Base-by-base conservation (phyloP, 2,888 invertebrate species). In the Caprella mutica region DNA sequence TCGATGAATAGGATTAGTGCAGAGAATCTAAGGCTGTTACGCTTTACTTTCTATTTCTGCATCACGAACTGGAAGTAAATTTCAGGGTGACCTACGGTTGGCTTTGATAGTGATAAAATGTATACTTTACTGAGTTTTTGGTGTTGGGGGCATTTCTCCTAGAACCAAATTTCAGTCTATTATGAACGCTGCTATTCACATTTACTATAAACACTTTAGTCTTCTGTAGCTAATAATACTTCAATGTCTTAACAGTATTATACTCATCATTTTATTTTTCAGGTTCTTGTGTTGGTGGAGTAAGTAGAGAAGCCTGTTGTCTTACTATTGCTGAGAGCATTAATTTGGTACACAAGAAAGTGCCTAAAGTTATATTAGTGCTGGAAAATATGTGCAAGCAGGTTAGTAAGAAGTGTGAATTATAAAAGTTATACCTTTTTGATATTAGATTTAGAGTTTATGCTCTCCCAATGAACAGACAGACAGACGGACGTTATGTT, bases 301-400 rank as follows among this genome's bases (percentile, higher is more conserved):
- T 58, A 14, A 55, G 40, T 24, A 68, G 71, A 68, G 69, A 69
- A n/a, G 67, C 71, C 52, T 68, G 72, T 56, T 65, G 73, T 12
- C 61, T 68, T 17, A 66, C 52, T 26, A 72, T 73, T 58, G 71
- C 71, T 3, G 70, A 71, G 38, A 70, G 70, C 55, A 72, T 73
- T 46, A 71, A 73, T 64, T 24, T 66, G 38, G 72, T 71, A 12
- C 71, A 70, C 64, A 29, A 53, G 1, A 61, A 70, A 56, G 72
- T 72, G 21, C 67, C 68, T 30, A 55, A 62, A 63, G 70, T 71
- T 9, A 69, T 59, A n/a, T 58, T 58, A 40, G 59, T 66, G 14
- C 50, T 66, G 19, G 66, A 66, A 43, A 65, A 65, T 40, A 65
- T 65, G 65, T 60, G 65, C 43, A 61, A 58, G 24, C 65, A 65